Evolutionary conservation across 2,797 vertebrate genomes (phyloP).

Genomic region (Cuniculus paca): DNA sequence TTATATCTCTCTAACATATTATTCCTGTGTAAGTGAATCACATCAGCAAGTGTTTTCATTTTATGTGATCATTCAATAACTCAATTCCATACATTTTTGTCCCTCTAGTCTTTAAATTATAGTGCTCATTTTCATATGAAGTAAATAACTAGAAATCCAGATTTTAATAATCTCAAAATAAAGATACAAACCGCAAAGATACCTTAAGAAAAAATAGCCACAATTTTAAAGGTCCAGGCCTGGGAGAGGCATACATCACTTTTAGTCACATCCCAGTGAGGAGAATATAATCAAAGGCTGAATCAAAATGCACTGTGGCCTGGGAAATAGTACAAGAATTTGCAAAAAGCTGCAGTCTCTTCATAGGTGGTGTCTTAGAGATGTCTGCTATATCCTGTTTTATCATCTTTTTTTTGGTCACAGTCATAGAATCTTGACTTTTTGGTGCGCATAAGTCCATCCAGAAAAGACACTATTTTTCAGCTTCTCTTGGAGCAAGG

Average conservation of each 20-base stretch:
- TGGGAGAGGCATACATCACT: background rate
- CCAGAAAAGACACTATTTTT: background rate
- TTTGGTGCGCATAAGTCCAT: background rate
- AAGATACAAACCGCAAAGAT: background rate
- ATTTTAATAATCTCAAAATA: background rate
- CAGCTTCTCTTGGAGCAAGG: background rate
- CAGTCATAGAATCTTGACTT: background rate
- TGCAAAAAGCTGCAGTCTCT: background rate
- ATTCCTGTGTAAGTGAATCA: background rate
- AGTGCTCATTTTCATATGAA: background rate
- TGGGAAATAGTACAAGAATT: background rate
- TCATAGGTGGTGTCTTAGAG: background rate
- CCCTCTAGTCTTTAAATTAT: background rate
- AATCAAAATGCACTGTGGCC: background rate
- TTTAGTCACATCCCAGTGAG: background rate
- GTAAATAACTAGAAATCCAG: background rate
- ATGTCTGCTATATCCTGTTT: background rate
- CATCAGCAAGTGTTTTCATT: background rate
- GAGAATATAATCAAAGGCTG: background rate
- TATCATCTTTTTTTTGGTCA: background rate
- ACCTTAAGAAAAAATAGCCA: background rate
- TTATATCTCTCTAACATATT: background rate
- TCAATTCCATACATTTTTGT: background rate
- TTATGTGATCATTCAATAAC: background rate
- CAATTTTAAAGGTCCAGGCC: background rate